Evolutionary conservation across 53 echinoderm and acorn worm species (phyloP), one percentile per base, ranked within the genome.

Genomic region (Echinometra lucunter): DNA sequence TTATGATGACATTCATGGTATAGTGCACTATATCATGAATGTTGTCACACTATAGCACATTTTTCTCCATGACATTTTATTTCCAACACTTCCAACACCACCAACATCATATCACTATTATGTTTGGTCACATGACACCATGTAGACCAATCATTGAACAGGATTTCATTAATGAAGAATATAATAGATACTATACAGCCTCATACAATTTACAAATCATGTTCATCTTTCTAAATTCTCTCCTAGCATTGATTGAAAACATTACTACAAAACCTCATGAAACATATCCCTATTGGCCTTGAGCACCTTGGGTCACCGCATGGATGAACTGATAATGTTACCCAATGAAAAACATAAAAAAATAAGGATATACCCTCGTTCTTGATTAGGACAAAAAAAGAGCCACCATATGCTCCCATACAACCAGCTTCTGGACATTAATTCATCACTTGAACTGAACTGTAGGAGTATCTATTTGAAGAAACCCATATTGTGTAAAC

Each of bases 321-420:
- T 85, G 85, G 49, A 85, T 85, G 49, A 49, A 10, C 45, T 9
- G 47, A 85, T 85, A 49, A 85, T 85, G 85, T 85, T 85, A 85
- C 85, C n/a, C 49, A 28, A n/a, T 49, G 85, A 85, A 85, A 44
- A n/a, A 85, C 7, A 30, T 45, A 1, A 28, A 13, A 45, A 85
- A 47, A 78, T 28, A n/a, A 85, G n/a, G n/a, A n/a, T n/a, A 85
- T 47, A 49, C n/a, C 49, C 85, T 85, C 12, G 15, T 47, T 85
- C 49, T 85, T 47, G 3, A 18, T 30, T 12, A 2, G 35, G 35
- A 42, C 5, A 21, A 78, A 74, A 74, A 19, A 78, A 2, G 5
- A 12, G 78, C 38, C 78, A 78, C 78, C 72, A 72, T 72, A 72
- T 32, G 32, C 32, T 34, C 25, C 25, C 63, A 27, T 63, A 63